Evolutionary conservation across 2,888 invertebrate species (phyloP), one percentile per base, ranked within the genome.

Genomic region (Acanthosepion esculentum): DNA sequence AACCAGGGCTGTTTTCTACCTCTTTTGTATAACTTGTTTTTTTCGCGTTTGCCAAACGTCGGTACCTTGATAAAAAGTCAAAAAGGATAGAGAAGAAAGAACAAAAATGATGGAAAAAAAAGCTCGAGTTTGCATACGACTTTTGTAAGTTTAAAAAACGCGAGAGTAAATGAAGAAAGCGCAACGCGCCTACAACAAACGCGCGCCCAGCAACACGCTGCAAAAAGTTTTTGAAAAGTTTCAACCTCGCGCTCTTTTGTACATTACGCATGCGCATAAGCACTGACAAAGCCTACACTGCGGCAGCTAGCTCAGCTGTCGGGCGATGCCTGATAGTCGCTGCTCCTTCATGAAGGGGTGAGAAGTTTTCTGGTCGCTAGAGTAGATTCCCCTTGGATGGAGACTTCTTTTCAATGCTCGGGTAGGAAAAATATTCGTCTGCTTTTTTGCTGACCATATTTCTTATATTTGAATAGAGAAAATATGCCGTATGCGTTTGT

Each of bases 211-310:
- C 93, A 93, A 93, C 93, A 53, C 48, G n/a, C 50, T 53, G 93
- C 93, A 50, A 93, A 92, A 93, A 64, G 50, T 94, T 94, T 94
- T 94, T 55, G 29, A 94, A 94, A 94, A 94, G 94, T 94, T 94
- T 94, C 48, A 53, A 94, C 29, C 48, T 55, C 59, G 94, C 94
- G 94, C 94, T 94, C 94, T 94, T 94, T 94, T 94, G 94, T 94
- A 64, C 55, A 53, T 2, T 41, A 94, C 94, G 94, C 94, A 94
- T 94, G 94, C 94, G 94, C 94, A 94, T 41, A 55, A n/a, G n/a
- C 15, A 29, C 53, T 41, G 55, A 94, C 94, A 94, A 64, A 94
- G 59, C 93, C 33, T n/a, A 50, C 29, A 53, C 50, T 93, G 93
- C 93, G 93, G n/a, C 93, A 93, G 50, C 53, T 50, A 53, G 50